Evolutionary conservation across 2,888 invertebrate genomes (phyloP), one percentile per base, ranked within the genome.

Genomic region (Eristalinus sepulchralis): DNA sequence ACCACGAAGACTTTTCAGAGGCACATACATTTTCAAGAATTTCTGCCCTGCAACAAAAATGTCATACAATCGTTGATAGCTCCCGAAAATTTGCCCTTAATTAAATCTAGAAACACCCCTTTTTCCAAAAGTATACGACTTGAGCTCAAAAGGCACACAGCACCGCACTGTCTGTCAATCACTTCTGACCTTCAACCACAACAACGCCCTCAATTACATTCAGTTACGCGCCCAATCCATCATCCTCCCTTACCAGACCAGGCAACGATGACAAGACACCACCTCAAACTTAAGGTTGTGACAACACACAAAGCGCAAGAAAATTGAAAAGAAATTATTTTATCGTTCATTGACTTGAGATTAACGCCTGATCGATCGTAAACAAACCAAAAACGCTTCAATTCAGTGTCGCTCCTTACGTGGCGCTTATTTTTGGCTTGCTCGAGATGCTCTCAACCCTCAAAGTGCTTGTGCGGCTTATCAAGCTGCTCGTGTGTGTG

Each of bases 321-420:
- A 27, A 3, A 27, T 27, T 9, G 34, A 34, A 34, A 34, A 10
- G n/a, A 34, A 8, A 47, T 17, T 47, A 70, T 47, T 63, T 76
- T 76, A 76, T 76, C 75, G 75, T 76, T 11, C 75, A 27, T 67
- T 76, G 75, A 71, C 78, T 47, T 71, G 17, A 24, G 33, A 33
- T 70, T 64, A 59, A 8, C 57, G 70, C 55, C 78, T 63, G 78
- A 71, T 78, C 70, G 57, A 71, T 63, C 59, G 59, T 57, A 57
- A 78, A 47, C 59, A 78, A 68, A 36, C 34, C 22, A 62, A 68
- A 67, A 59, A 39, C 20, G n/a, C 34, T 31, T 57, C 47, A 17
- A 47, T 78, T 53, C 22, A 36, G 22, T 53, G 39, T 22, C 34
- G n/a, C 60, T 53, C 39, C 11, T 31, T 53, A 17, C 47, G 27